These are phyloP conservation scores for Nasonia vitripennis DNA, from an alignment of 1,140 invertebrate genomes.

Conservation along the genomic window DNA sequence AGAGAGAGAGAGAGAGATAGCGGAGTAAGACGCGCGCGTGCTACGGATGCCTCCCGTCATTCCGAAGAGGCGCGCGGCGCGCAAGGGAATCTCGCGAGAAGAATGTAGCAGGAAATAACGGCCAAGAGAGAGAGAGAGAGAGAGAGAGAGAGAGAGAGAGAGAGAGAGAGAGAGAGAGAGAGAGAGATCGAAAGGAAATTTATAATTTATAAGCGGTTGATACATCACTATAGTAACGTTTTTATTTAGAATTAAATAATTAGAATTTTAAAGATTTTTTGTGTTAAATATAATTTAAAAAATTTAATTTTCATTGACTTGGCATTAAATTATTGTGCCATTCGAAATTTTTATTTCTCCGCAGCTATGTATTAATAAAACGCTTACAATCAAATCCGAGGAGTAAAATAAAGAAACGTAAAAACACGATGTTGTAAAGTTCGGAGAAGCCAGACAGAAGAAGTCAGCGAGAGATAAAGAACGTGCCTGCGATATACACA, in stretches of 20 bases:
- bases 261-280: no score
- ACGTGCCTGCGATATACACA: neutral
- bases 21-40: neutral
- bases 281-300: no score
- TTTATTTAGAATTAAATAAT: no score
- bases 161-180: neutral
- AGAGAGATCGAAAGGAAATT: neutral
- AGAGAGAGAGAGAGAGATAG: neutral
- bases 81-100: conserved; percentile 2
- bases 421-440: neutral
- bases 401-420: neutral
- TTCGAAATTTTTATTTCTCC: no score
- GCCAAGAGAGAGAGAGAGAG: neutral
- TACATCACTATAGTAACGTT: no score
- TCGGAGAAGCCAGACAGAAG: neutral
- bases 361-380: no score
- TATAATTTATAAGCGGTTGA: neutral
- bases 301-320: no score
- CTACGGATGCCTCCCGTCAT: conserved; percentile 17
- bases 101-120: neutral
- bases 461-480: neutral
- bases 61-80: neutral
- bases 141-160: neutral
- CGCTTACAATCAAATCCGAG: neutral
- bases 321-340: no score